Evolutionary conservation across 2,113 vertebrate species (phyloP).

Genomic region (Callithrix jacchus): DNA sequence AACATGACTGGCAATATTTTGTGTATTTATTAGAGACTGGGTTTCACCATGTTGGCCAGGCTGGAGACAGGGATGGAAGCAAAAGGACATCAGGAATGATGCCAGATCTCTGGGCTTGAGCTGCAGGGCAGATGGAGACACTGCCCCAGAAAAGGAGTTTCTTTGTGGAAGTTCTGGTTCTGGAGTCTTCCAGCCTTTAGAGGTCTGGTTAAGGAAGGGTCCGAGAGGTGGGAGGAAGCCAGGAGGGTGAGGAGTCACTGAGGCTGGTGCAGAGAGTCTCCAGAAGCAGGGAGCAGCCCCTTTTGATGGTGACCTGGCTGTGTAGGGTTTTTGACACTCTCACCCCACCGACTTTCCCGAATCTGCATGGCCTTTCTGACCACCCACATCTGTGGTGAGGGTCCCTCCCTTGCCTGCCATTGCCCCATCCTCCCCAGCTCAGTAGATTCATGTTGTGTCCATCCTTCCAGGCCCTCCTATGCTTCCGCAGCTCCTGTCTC

Average conservation of each 20-base stretch:
- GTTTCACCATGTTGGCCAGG: no score
- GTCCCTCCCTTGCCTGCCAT: fast-evolving
- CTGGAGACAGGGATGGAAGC: fast-evolving
- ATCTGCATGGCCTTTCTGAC: fast-evolving
- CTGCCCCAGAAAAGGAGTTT: neutral
- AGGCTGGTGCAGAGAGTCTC: neutral
- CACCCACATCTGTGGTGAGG: fast-evolving
- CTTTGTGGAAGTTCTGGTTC: neutral
- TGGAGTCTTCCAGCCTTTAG: neutral
- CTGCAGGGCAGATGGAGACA: neutral
- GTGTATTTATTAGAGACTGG: no score
- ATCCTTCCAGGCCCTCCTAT: neutral
- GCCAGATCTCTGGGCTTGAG: neutral
- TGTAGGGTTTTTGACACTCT: fast-evolving
- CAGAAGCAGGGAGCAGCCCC: no score
- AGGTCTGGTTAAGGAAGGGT: neutral
- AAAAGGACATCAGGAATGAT: neutral
- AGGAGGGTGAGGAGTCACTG: neutral
- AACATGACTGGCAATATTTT: no score
- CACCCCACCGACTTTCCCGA: fast-evolving
- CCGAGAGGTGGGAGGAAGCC: neutral
- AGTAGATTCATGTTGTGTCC: neutral
- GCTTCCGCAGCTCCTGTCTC: neutral
- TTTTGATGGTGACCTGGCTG: no score
- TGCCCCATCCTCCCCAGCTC: fast-evolving